Evolutionary conservation across 2,888 invertebrate genomes (phyloP).

Genomic region (Ornithoptera alexandrae): DNA sequence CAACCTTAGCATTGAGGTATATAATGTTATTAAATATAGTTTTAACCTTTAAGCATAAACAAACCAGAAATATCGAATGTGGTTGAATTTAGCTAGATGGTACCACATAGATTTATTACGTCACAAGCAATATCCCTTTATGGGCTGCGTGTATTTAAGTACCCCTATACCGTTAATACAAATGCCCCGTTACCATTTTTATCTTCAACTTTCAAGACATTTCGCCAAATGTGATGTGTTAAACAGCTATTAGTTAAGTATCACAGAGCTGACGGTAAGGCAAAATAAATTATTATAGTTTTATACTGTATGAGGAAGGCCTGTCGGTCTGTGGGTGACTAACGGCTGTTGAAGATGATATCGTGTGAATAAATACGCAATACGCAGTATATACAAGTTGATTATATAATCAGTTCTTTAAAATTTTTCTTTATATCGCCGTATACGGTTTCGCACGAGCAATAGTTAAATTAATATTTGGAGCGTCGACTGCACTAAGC

Average conservation of each 20-base stretch:
- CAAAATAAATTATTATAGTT: too few relatives aligned
- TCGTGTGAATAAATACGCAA: not conserved
- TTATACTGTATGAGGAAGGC: too few relatives aligned
- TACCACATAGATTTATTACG: not conserved
- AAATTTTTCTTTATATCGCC: conserved; percentile 14
- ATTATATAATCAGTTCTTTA: not conserved
- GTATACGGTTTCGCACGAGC: conserved; percentile 39
- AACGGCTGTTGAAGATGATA: too few relatives aligned
- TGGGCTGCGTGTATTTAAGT: too few relatives aligned
- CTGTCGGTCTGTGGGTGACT: too few relatives aligned
- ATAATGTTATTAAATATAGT: not conserved
- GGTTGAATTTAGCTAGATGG: not conserved
- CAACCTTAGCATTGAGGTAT: not conserved
- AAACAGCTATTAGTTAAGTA: not conserved
- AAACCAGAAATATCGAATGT: too few relatives aligned
- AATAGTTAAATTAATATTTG: conserved; percentile 72
- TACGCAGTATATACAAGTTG: not conserved
- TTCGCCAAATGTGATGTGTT: too few relatives aligned
- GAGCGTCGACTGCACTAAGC: conserved; percentile 71
- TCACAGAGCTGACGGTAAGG: not conserved
- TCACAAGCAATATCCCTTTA: not conserved
- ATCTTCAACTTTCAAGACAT: too few relatives aligned
- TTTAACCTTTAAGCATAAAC: not conserved
- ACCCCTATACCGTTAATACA: too few relatives aligned
- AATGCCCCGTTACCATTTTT: too few relatives aligned